phyloP scores from a whole-genome alignment of 2,888 invertebrate genomes.

The Folsomia candida region DNA sequence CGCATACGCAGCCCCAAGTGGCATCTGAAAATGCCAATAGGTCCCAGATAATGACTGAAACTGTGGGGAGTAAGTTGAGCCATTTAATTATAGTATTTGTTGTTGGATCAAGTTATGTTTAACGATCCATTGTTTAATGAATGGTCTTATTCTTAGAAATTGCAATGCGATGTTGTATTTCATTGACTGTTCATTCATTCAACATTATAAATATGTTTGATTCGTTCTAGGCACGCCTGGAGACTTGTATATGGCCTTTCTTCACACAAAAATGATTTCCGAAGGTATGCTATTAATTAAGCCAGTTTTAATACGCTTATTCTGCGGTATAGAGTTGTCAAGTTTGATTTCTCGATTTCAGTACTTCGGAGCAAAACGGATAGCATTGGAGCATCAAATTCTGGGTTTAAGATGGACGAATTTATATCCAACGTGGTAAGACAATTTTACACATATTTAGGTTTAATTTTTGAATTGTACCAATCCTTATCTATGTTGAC shows the following conservation, averaged over 20 bases:
- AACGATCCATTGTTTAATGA: neutral
- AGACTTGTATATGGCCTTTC: constrained; percentile 36
- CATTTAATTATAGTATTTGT: too few relatives aligned
- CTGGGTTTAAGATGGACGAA: constrained; percentile 31
- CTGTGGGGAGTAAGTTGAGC: neutral
- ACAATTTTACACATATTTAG: neutral
- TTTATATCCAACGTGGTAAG: constrained; percentile 31
- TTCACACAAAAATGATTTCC: constrained; percentile 32
- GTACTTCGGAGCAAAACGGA: constrained; percentile 33
- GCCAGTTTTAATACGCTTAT: too few relatives aligned
- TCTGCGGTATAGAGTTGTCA: too few relatives aligned
- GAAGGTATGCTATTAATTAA: too few relatives aligned
- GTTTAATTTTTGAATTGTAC: neutral
- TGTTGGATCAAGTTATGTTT: too few relatives aligned
- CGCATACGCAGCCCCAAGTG: neutral
- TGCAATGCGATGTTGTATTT: neutral
- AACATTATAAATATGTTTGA: too few relatives aligned
- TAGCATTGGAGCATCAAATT: constrained; percentile 29
- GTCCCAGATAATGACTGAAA: neutral
- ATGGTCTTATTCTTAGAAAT: neutral
- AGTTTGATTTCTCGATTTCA: too few relatives aligned
- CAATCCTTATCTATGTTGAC: neutral
- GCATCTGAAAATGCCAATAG: neutral
- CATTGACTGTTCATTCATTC: neutral
- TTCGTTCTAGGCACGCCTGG: constrained; percentile 26